Base-by-base conservation (phyloP, 1,140 invertebrate genomes). In the Cyclargus thomasi region DNA sequence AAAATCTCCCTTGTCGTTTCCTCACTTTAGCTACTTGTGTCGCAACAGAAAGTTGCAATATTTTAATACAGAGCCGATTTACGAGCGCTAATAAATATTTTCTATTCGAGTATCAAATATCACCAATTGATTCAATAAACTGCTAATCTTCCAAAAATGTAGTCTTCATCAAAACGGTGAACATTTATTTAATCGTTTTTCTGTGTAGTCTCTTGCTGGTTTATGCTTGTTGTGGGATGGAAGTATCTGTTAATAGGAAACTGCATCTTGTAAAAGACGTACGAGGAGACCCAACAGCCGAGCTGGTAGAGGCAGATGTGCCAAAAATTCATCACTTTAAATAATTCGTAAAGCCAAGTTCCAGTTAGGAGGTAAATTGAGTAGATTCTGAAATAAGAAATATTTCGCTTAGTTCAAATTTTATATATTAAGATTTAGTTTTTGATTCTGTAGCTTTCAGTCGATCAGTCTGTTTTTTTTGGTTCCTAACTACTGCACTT, bases 271-370 rank as follows among this genome's bases (percentile, higher is more conserved):
- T 90, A 90, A 77, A 82, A 88, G 36, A 80, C 2, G 63, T 74
- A 85, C 0, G 75, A 70, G 2, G 75, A 77, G 0, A 22, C 22
- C 83, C 83, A 88, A 23, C 88, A 88, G 22, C 73, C 7, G 11
- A 82, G 20, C 63, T 89, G 82, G 73, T 81, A 90, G 1, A 90
- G 65, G 57, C 81, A 84, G 63, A 90, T 79, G 22, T 91, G 85
- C 80, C 86, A 88, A 86, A 88, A 90, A 20, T 70, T 86, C 78
- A 90, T 83, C 6, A 82, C 71, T 6, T 81, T 83, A 74, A 59
- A 59, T 2, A 59, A 88, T 3, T 70, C 71, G 73, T 90, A 90
- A 1, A 90, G 71, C 86, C 86, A 90, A 8, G 77, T 75, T 7
- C 77, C 67, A 0, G 80, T 72, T 59, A 75, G 69, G 73, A 81